Conservation (phyloP, 2,113 vertebrate species). For the Tricholaema leucomelas region DNA sequence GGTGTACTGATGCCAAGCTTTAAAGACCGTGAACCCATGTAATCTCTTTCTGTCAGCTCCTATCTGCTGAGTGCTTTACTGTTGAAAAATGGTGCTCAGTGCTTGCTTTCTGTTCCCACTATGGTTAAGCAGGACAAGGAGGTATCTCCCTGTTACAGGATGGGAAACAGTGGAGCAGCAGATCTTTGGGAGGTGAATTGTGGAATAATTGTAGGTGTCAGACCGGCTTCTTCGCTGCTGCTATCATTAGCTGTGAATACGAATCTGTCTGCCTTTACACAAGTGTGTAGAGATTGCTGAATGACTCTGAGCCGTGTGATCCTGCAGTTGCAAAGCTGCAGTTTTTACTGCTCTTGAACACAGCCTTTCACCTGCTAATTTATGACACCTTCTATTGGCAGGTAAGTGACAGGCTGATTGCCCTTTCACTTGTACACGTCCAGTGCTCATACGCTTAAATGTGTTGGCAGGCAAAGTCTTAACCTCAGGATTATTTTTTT, state of each 20-base stretch:
- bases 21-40: background rate
- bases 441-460: background rate
- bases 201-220: background rate
- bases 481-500: background rate
- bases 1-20: background rate
- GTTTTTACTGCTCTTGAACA: background rate
- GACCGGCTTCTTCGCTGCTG: background rate
- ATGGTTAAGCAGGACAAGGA: background rate
- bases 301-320: background rate
- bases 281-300: background rate
- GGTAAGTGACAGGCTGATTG: background rate
- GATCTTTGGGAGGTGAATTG: background rate
- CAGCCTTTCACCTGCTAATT: background rate
- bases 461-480: background rate
- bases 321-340: background rate
- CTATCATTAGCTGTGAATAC: background rate
- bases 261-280: background rate
- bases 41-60: background rate
- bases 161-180: background rate
- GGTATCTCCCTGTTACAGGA: background rate
- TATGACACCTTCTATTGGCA: background rate
- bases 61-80: background rate
- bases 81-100: background rate
- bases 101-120: background rate
- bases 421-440: background rate